Conservation (phyloP, 2,797 vertebrate genomes). For the Myotis daubentonii region DNA sequence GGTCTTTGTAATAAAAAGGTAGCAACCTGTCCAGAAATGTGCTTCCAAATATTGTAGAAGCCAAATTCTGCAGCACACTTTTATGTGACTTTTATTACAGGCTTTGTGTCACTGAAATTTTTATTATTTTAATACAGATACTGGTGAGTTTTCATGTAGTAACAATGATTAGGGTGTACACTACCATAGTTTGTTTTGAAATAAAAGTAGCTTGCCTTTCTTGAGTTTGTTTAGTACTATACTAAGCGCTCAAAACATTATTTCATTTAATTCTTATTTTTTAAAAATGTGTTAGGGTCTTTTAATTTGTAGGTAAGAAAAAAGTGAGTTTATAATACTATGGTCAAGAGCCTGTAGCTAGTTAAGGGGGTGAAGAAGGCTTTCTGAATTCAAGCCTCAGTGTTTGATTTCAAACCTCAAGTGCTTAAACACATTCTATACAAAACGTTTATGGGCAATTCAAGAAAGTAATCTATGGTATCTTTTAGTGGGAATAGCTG, state of each 20-base stretch:
- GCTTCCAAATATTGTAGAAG: background rate
- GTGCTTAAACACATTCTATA: background rate
- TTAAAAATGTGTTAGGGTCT: background rate
- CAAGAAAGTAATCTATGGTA: background rate
- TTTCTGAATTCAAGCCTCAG: background rate
- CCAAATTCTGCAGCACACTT: background rate
- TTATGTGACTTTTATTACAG: background rate
- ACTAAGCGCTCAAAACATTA: background rate
- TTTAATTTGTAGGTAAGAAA: background rate
- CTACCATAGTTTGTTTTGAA: background rate
- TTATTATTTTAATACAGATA: background rate
- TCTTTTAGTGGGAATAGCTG: slow-evolving; percentile 8
- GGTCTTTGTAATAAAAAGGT: slow-evolving; percentile 11
- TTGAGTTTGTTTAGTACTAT: slow-evolving; percentile 1
- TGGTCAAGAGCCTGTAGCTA: background rate
- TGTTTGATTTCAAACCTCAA: slow-evolving; percentile 29
- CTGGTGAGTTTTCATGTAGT: background rate
- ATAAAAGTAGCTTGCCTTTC: background rate
- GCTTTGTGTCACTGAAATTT: background rate
- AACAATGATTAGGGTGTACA: background rate
- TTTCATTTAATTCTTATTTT: background rate
- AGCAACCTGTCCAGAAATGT: background rate
- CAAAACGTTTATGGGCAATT: background rate
- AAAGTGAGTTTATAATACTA: background rate
- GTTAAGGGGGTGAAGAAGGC: background rate